Conservation (phyloP, 2,888 invertebrate genomes). For the Melanostoma mellinum region DNA sequence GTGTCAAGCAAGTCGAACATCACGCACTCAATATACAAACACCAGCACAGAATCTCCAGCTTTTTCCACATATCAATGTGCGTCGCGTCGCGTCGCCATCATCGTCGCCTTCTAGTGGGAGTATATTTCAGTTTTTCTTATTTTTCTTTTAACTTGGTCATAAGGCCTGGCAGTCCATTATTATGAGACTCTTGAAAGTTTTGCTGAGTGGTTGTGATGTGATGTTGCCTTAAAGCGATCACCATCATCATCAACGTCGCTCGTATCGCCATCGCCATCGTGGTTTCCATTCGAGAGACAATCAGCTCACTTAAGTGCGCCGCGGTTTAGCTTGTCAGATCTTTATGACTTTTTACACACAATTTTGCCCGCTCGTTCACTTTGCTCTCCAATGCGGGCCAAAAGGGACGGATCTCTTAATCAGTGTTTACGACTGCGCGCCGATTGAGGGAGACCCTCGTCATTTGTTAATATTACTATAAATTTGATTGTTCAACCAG, state of each 20-base stretch:
- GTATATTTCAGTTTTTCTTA: slow-evolving; percentile 32
- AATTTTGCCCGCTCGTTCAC: slow-evolving; percentile 14
- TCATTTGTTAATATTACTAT: slow-evolving; percentile 70
- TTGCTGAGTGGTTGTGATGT: slow-evolving; percentile 61
- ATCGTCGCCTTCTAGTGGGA: slow-evolving; percentile 34
- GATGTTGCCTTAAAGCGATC: slow-evolving; percentile 63
- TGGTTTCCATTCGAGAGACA: slow-evolving; percentile 53
- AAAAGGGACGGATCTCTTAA: slow-evolving; percentile 71
- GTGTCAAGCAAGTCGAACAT: slow-evolving; percentile 59
- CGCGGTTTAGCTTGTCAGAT: slow-evolving; percentile 69
- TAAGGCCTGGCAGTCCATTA: slow-evolving; percentile 62
- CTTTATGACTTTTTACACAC: slow-evolving; percentile 66
- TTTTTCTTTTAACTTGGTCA: slow-evolving; percentile 49
- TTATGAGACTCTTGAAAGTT: slow-evolving; percentile 56
- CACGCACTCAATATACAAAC: slow-evolving; percentile 36
- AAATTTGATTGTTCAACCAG: slow-evolving; percentile 76
- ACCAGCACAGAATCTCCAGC: slow-evolving; percentile 36
- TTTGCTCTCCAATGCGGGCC: slow-evolving; percentile 46
- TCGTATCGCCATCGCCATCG: slow-evolving; percentile 21
- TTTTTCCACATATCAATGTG: slow-evolving; percentile 54
- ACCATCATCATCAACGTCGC: slow-evolving; percentile 27
- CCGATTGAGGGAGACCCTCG: slow-evolving; percentile 66
- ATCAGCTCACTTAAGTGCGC: slow-evolving; percentile 70
- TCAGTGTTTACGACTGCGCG: slow-evolving; percentile 71
- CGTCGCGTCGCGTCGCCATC: too few species aligned